phyloP scores from a whole-genome alignment of 1,140 invertebrate species.

The Riptortus pedestris region DNA sequence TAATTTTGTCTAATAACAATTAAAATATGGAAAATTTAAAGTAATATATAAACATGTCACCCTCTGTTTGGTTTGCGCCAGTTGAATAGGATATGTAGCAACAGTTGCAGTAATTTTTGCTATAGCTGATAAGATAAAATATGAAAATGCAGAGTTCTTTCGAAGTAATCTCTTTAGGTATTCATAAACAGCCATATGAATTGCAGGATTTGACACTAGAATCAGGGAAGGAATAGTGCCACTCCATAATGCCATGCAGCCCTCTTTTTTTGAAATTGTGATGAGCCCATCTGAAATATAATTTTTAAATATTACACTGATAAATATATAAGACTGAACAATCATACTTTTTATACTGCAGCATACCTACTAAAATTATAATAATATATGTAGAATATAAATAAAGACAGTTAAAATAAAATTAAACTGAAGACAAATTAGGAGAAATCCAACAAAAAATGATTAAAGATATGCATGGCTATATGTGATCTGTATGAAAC shows the following conservation, averaged over 20 bases:
- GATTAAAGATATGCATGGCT: no score
- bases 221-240: conserved; percentile 72
- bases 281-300: conserved; percentile 40
- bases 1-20: neutral
- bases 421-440: no score
- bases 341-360: neutral
- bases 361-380: neutral
- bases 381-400: neutral
- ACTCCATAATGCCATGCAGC: conserved; percentile 55
- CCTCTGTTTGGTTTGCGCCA: conserved; percentile 73
- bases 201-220: conserved; percentile 74
- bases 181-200: conserved; percentile 88
- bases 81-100: conserved; percentile 76
- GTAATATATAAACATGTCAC: conserved; percentile 36
- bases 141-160: conserved; percentile 42
- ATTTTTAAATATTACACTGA: neutral
- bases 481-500: no score
- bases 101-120: conserved; percentile 73
- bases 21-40: neutral
- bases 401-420: neutral
- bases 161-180: conserved; percentile 53
- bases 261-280: conserved; percentile 41
- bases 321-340: no score
- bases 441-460: no score
- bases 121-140: conserved; percentile 59